Evolutionary conservation across 2,113 vertebrate species (phyloP), one percentile per base, ranked within the genome.

Genomic region (Sturnira hondurensis): DNA sequence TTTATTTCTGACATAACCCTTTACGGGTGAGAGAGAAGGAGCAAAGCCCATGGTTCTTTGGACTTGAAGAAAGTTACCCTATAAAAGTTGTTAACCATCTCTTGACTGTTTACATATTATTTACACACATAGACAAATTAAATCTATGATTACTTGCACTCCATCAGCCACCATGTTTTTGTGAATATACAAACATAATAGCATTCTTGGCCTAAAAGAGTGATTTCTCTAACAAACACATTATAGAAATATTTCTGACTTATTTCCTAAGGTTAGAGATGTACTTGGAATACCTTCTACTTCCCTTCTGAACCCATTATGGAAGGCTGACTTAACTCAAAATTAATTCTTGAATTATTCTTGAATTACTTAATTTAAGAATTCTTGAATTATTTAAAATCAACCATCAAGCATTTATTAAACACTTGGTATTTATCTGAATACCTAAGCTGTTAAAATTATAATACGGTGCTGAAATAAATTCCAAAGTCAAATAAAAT

Each of bases 401-500:
- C 16, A 68, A 41, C n/a, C 67, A 91, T 33, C 19, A 58, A 54
- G 8, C 9, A 85, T 71, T 93, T 93, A 92, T 65, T 85, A 92
- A 95, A 82, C 38, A 92, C 15, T 38, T 77, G 5, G 13, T 50
- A 89, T 92, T 93, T 94, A 94, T 76, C 76, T 95, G 26, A n/a
- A 16, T 50, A 76, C 22, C 20, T 91, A 93, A 86, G 28, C 36
- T 61, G 8, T 78, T 92, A 36, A 58, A 83, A 13, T 77, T 82
- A 94, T 52, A 26, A 58, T 61, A 89, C 4, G 63, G 5, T 14
- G 4, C 38, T 68, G 74, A 90, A 81, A 70, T 89, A 78, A 83
- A 71, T 78, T 90, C 43, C 36, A n/a, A 95, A 86, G 43, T 84
- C 89, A 93, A 94, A 82, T 50, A 45, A 61, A 86, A 86, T 86